These are phyloP conservation scores for Lamproptera curius DNA, from an alignment of 2,888 invertebrate species.

Conservation along the genomic window DNA sequence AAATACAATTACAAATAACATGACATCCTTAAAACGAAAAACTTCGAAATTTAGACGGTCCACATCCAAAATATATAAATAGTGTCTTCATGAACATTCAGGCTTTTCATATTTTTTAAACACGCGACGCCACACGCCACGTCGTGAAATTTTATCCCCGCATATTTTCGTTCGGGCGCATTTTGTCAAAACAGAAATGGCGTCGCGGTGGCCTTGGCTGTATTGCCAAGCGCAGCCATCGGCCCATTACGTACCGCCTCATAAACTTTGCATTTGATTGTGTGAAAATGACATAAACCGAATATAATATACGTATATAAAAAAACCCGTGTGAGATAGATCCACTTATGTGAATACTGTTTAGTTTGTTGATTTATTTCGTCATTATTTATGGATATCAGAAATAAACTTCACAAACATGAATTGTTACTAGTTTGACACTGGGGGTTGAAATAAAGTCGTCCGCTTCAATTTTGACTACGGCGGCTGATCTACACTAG, in stretches of 20 bases:
- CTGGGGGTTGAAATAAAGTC: too few species aligned
- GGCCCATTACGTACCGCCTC: constrained; percentile 17
- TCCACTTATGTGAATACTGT: background rate
- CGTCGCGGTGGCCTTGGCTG: background rate
- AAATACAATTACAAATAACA: too few species aligned
- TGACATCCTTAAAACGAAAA: too few species aligned
- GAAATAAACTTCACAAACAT: too few species aligned
- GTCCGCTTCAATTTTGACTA: too few species aligned
- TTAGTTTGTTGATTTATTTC: background rate
- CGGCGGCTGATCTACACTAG: too few species aligned
- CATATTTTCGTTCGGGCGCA: constrained; percentile 9
- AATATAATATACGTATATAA: constrained; percentile 18
- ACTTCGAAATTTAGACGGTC: too few species aligned
- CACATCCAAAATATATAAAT: too few species aligned
- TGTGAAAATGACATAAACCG: constrained; percentile 9
- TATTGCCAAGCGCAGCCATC: constrained; percentile 9
- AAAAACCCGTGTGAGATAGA: constrained; percentile 8
- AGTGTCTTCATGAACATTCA: too few species aligned
- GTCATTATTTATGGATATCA: too few species aligned
- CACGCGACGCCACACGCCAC: background rate
- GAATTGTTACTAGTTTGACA: too few species aligned
- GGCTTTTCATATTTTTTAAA: too few species aligned
- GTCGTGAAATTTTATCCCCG: constrained; percentile 11
- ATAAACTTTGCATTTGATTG: constrained; percentile 18
- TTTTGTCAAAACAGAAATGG: constrained; percentile 17